These are phyloP conservation scores for Rotaria socialis DNA, from an alignment of 2,888 invertebrate genomes.

Conservation along the genomic window DNA sequence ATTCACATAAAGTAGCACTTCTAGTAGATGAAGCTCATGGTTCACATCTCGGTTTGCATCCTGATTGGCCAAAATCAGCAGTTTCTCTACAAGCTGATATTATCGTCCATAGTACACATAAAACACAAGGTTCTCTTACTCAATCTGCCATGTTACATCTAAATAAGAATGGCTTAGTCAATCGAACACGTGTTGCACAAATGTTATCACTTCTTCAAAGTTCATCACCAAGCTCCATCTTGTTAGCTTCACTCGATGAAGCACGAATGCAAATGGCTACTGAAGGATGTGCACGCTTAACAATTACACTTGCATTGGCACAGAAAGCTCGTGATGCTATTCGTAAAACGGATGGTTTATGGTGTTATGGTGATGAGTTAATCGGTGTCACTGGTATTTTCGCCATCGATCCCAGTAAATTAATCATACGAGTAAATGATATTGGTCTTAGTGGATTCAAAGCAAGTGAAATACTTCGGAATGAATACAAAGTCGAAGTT, in stretches of 20 bases:
- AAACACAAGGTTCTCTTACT: slow-evolving; percentile 4
- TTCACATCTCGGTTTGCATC: not conserved
- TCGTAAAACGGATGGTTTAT: not conserved
- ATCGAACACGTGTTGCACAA: not conserved
- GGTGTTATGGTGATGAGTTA: not conserved
- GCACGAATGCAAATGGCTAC: not conserved
- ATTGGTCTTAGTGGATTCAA: slow-evolving; percentile 5
- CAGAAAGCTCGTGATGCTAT: not conserved
- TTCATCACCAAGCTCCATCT: not conserved
- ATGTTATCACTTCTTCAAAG: not conserved
- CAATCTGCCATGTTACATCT: not conserved
- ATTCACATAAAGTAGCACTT: not conserved
- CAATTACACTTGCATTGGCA: not conserved
- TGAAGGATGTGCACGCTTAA: not conserved
- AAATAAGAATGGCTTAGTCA: not conserved
- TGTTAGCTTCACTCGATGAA: not conserved
- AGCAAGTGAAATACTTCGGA: not conserved
- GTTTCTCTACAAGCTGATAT: not conserved
- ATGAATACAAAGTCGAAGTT: not conserved
- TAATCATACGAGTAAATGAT: not conserved
- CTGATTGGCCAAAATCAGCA: not conserved
- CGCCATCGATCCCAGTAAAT: not conserved
- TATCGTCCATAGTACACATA: not conserved
- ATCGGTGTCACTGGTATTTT: not conserved
- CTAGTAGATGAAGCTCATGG: slow-evolving; percentile 31